A percentile compares a stretch with the other conserved stretches of the same genome.
Evolutionary conservation across 1,140 invertebrate species (phyloP).

Genomic region (Halictus rubicundus): DNA sequence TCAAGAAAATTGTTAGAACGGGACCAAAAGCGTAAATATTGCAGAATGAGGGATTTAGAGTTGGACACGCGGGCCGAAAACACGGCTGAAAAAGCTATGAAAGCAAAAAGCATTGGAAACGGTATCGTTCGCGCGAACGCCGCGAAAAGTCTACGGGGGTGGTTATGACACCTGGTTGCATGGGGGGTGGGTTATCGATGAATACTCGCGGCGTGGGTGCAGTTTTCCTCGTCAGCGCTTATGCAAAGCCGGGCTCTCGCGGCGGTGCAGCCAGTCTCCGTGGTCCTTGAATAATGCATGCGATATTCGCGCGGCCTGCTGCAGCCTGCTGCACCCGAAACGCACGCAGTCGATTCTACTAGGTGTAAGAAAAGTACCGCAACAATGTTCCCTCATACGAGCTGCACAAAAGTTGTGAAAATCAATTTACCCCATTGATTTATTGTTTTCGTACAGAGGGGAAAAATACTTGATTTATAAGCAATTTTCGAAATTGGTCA

Average conservation of each 20-base stretch:
- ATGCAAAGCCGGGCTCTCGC: slow-evolving; percentile 62
- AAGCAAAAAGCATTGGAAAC: background rate
- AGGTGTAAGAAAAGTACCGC: too few relatives aligned
- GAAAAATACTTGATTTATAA: too few relatives aligned
- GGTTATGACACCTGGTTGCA: slow-evolving; percentile 48
- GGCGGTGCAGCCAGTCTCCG: slow-evolving; percentile 53
- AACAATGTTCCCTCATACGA: too few relatives aligned
- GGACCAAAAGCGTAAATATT: too few relatives aligned
- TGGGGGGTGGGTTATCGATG: slow-evolving; percentile 43
- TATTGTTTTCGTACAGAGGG: too few relatives aligned
- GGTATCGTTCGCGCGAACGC: background rate
- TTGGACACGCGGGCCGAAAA: background rate
- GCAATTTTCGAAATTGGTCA: too few relatives aligned
- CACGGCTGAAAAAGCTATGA: background rate
- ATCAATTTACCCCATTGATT: too few relatives aligned
- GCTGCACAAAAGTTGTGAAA: too few relatives aligned
- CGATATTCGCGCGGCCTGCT: slow-evolving; percentile 59
- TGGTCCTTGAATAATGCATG: slow-evolving; percentile 72
- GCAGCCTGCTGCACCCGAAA: too few relatives aligned
- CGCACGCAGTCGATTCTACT: too few relatives aligned
- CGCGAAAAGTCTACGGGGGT: background rate
- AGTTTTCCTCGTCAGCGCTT: slow-evolving; percentile 65
- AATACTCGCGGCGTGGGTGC: slow-evolving; percentile 39
- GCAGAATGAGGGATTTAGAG: too few relatives aligned
- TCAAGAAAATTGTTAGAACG: too few relatives aligned